These are phyloP conservation scores for Masticophis lateralis DNA, from an alignment of 2,797 vertebrate genomes.

Conservation along the genomic window DNA sequence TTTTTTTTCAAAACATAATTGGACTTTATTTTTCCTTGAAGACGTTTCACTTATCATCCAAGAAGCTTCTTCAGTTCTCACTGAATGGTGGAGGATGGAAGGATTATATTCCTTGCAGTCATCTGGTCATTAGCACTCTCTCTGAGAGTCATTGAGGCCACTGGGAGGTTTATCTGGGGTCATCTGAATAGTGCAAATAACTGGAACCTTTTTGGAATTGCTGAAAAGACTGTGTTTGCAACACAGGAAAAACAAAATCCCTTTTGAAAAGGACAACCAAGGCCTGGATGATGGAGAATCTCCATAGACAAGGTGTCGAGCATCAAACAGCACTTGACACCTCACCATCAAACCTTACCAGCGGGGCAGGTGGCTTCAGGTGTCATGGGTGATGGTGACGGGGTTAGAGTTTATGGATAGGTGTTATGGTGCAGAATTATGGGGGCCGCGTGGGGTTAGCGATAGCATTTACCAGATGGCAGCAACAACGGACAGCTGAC, in stretches of 20 bases:
- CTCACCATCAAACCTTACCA: too few relatives aligned
- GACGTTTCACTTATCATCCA: neutral
- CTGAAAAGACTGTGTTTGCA: neutral
- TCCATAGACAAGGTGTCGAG: neutral
- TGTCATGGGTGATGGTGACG: too few relatives aligned
- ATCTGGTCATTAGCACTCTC: neutral
- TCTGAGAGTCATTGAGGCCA: neutral
- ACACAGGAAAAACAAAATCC: neutral
- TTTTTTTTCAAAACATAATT: neutral
- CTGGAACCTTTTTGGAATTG: neutral
- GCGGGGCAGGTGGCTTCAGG: too few relatives aligned
- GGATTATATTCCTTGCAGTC: neutral
- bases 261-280: neutral
- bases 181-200: neutral
- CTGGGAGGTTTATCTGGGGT: neutral
- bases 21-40: neutral
- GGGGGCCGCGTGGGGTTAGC: too few relatives aligned
- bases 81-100: neutral
- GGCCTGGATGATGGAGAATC: neutral
- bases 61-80: neutral
- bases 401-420: too few relatives aligned
- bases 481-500: too few relatives aligned
- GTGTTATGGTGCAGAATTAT: too few relatives aligned
- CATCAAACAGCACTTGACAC: too few relatives aligned
- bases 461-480: too few relatives aligned